These are phyloP conservation scores for Alsophila aescularia DNA, from an alignment of 2,888 invertebrate species.

Conservation along the genomic window DNA sequence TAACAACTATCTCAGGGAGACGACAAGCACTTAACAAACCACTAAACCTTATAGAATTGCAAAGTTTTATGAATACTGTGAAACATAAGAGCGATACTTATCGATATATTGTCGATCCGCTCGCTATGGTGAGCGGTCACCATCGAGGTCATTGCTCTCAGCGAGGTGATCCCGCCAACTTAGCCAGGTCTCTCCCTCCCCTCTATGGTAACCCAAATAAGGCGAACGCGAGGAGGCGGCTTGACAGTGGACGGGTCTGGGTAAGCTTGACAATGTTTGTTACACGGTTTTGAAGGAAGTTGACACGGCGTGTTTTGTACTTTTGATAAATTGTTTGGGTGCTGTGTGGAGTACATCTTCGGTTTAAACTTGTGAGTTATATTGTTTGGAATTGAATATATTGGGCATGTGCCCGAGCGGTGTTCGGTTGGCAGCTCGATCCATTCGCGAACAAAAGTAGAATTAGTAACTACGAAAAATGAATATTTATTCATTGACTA, in stretches of 20 bases:
- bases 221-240: conserved; percentile 6
- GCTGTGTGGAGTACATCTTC: conserved; percentile 4
- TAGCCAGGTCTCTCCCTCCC: conserved; percentile 20
- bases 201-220: not conserved
- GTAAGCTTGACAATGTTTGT: conserved; percentile 22
- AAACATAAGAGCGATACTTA: conserved; percentile 42
- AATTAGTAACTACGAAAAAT: too few relatives aligned
- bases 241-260: conserved; percentile 22
- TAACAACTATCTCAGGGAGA: too few relatives aligned
- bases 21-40: not conserved
- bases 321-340: conserved; percentile 37
- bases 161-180: conserved; percentile 34
- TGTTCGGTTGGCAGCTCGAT: too few relatives aligned
- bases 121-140: conserved; percentile 48
- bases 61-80: conserved; percentile 25
- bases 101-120: conserved; percentile 38
- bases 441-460: too few relatives aligned
- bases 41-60: conserved; percentile 8
- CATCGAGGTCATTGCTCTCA: conserved; percentile 51
- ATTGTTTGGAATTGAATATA: not conserved
- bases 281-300: conserved; percentile 37
- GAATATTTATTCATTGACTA: too few relatives aligned
- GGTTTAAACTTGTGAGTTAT: not conserved
- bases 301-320: conserved; percentile 36
- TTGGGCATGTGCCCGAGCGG: not conserved